These are phyloP conservation scores for Penaeus vannamei DNA, from an alignment of 1,140 invertebrate genomes.

Conservation along the genomic window DNA sequence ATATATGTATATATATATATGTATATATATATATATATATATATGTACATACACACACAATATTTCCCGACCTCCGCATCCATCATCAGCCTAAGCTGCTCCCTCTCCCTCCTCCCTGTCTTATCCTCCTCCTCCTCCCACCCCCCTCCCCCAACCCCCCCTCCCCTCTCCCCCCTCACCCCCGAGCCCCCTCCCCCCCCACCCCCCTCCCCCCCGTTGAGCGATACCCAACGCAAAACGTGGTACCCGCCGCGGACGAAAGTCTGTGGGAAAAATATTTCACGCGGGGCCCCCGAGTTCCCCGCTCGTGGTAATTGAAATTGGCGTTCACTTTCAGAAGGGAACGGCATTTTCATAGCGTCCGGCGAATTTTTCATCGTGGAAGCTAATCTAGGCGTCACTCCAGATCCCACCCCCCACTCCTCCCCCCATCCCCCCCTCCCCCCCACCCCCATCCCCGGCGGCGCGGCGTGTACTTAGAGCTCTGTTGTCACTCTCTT, in stretches of 20 bases:
- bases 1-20: constrained; percentile 41
- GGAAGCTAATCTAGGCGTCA: constrained; percentile 57
- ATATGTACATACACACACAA: background rate
- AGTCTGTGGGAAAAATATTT: constrained; percentile 56
- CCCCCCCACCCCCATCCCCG: no score
- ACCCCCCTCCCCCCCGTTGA: no score
- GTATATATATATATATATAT: constrained; percentile 46
- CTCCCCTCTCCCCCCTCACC: background rate
- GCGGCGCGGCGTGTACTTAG: no score
- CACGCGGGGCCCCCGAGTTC: constrained; percentile 3
- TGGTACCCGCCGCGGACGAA: background rate
- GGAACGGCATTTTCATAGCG: constrained; percentile 63
- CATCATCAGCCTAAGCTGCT: background rate
- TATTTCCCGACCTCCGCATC: background rate
- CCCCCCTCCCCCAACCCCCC: background rate
- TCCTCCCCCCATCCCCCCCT: no score
- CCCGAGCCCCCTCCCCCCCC: no score
- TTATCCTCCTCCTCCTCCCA: background rate
- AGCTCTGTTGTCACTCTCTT: no score
- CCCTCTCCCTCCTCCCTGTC: background rate
- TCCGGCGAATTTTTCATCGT: constrained; percentile 45
- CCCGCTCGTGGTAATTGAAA: constrained; percentile 55
- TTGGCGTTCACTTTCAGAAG: constrained; percentile 61
- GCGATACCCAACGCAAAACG: no score
- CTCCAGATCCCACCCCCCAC: constrained; percentile 47